A percentile compares a stretch with the other conserved stretches of the same genome.
phyloP scores from a whole-genome alignment of 1,140 invertebrate species.

The Arion vulgaris region DNA sequence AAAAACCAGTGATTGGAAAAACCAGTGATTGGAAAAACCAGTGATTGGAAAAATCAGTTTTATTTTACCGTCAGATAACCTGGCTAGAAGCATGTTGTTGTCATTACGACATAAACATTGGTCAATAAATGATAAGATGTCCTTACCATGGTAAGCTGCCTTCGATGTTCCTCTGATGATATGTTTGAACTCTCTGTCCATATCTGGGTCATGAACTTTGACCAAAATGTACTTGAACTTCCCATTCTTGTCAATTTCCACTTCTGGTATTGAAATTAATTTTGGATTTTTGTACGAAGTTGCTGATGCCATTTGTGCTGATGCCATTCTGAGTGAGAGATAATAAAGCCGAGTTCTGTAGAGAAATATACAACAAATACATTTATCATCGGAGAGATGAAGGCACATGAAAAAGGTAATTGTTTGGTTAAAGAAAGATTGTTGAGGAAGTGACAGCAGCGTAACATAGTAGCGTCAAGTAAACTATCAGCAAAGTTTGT shows the following conservation, averaged over 20 bases:
- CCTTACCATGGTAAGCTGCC: constrained; percentile 61
- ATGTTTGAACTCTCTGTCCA: constrained; percentile 66
- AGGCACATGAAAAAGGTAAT: too few species aligned
- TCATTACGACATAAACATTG: too few species aligned
- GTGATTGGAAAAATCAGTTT: too few species aligned
- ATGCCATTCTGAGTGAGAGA: constrained; percentile 40
- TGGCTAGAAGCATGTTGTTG: too few species aligned
- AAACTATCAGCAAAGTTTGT: too few species aligned
- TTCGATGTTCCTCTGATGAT: constrained; percentile 62
- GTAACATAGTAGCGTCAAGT: too few species aligned
- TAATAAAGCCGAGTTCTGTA: not conserved
- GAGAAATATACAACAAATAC: not conserved
- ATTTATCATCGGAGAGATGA: too few species aligned
- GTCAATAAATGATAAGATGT: not conserved
- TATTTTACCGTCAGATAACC: too few species aligned
- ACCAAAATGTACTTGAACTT: constrained; percentile 91
- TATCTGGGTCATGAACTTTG: constrained; percentile 76
- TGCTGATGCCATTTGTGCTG: constrained; percentile 55
- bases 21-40: too few species aligned
- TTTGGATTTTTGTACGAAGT: constrained; percentile 61
- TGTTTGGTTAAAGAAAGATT: too few species aligned
- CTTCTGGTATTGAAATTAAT: constrained; percentile 77
- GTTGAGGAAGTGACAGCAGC: too few species aligned
- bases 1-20: too few species aligned
- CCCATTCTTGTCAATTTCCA: constrained; percentile 86